Base-by-base conservation (phyloP, 2,888 invertebrate species). In the Nezara viridula region DNA sequence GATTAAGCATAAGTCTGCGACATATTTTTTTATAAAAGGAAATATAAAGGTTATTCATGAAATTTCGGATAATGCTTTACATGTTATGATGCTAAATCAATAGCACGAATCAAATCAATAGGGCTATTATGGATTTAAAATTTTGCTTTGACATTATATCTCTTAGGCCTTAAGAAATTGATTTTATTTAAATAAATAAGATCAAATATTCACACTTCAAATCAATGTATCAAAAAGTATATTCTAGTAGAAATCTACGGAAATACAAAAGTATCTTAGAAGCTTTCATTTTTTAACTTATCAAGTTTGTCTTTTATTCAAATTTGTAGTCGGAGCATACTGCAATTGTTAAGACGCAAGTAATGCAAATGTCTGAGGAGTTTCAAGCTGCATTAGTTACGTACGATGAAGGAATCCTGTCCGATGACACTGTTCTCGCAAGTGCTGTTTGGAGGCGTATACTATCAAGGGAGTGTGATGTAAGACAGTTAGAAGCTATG, bases 361-460 rank as follows among this genome's bases (percentile, higher is more conserved):
- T 97, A 0, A 91, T 94, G 52, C 94, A 95, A 89, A 92, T 98
- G 40, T 95, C 95, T 1, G 95, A 96, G 91, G 97, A 98, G 92
- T 96, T 98, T 92, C 96, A 97, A 93, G 97, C 97, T 1, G 95
- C 97, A 12, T 92, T 98, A 24, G 95, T 98, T 90, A 95, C 95
- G 0, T 98, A 98, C 92, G 98, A 98, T 93, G 98, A 98, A 94
- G 98, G 98, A 5, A 93, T 98, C 27, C 93, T 95, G 91, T 94
- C 94, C 24, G 95, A 96, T 92, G 98, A 98, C 92, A 95, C 94
- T 91, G 93, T 96, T 12, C 92, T 98, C 91, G 98, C 98, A 50
- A 95, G 95, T 40, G 97, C 98, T 0, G 91, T 98, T 24, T 98
- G 98, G 98, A 94, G 97, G 91, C 94, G 97, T 91, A 95, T 98